These are phyloP conservation scores for Macropis europaea DNA, from an alignment of 2,888 invertebrate genomes.

Conservation along the genomic window DNA sequence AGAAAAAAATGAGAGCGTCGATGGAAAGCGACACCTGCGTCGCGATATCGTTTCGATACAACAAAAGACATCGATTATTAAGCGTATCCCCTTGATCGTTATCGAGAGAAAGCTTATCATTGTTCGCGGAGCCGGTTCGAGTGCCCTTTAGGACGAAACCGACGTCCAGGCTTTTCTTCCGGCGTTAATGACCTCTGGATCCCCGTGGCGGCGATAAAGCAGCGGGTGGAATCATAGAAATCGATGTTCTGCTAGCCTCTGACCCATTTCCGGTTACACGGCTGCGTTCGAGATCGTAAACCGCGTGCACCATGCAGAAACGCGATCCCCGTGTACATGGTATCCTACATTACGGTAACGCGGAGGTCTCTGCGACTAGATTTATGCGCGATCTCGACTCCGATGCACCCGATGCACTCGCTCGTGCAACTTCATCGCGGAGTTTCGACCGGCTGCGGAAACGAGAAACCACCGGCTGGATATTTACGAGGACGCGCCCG, in stretches of 20 bases:
- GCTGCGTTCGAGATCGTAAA: conserved; percentile 30
- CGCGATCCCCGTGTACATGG: conserved; percentile 12
- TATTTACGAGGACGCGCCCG: conserved; percentile 17
- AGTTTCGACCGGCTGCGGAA: conserved; percentile 5
- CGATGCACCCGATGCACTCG: conserved; percentile 35
- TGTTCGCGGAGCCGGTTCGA: conserved; percentile 19
- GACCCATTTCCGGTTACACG: conserved; percentile 59
- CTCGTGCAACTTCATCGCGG: conserved; percentile 9
- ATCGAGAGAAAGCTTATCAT: conserved; percentile 35
- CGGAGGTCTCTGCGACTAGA: conserved; percentile 21
- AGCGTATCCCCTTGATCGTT: conserved; percentile 14
- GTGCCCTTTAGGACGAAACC: conserved; percentile 20
- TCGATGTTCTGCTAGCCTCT: conserved; percentile 42
- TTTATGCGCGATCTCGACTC: conserved; percentile 37
- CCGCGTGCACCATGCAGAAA: conserved; percentile 33
- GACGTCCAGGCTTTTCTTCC: conserved; percentile 34
- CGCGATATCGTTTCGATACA: background rate
- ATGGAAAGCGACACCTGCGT: conserved; percentile 3
- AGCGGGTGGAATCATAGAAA: conserved; percentile 49
- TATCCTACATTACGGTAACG: conserved; percentile 3
- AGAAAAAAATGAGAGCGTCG: too few relatives aligned
- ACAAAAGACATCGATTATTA: conserved; percentile 9
- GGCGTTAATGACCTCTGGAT: conserved; percentile 52
- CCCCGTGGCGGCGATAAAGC: conserved; percentile 49
- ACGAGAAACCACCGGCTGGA: background rate